Evolutionary conservation across 2,113 vertebrate species (phyloP).

Genomic region (Oreochromis aureus): DNA sequence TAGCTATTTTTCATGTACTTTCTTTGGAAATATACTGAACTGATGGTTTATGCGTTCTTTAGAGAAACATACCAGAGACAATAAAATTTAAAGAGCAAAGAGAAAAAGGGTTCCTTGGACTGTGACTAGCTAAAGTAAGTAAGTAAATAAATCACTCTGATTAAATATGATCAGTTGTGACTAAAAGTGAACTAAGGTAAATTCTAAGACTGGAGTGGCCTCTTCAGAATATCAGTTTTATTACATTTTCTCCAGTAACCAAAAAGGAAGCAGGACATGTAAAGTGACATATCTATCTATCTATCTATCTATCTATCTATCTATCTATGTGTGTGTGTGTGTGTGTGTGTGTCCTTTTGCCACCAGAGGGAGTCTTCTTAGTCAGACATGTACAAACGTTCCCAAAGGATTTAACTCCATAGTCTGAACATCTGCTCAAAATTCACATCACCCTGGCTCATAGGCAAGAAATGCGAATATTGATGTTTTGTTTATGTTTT

Average conservation of each 20-base stretch:
- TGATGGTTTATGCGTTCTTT: conserved; percentile 24
- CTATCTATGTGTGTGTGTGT: background rate
- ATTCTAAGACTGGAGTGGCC: background rate
- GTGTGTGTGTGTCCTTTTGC: background rate
- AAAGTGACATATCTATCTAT: background rate
- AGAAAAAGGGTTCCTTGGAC: background rate
- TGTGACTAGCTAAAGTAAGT: background rate
- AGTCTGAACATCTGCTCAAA: conserved; percentile 34
- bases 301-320: background rate
- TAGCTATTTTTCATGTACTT: conserved; percentile 39
- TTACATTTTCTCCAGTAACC: background rate
- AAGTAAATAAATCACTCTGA: background rate
- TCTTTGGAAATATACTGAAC: conserved; percentile 29
- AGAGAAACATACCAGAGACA: background rate
- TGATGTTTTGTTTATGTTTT: conserved; percentile 14
- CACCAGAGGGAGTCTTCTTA: conserved; percentile 68
- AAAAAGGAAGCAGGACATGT: background rate
- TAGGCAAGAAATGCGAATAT: background rate
- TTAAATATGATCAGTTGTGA: background rate
- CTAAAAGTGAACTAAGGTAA: background rate
- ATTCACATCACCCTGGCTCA: conserved; percentile 1
- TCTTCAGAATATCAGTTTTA: background rate
- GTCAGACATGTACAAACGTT: background rate
- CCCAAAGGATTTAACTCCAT: conserved; percentile 2
- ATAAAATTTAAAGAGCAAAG: background rate